phyloP scores from a whole-genome alignment of 2,113 vertebrate genomes.

The Cryptomyrus ogoouensis region DNA sequence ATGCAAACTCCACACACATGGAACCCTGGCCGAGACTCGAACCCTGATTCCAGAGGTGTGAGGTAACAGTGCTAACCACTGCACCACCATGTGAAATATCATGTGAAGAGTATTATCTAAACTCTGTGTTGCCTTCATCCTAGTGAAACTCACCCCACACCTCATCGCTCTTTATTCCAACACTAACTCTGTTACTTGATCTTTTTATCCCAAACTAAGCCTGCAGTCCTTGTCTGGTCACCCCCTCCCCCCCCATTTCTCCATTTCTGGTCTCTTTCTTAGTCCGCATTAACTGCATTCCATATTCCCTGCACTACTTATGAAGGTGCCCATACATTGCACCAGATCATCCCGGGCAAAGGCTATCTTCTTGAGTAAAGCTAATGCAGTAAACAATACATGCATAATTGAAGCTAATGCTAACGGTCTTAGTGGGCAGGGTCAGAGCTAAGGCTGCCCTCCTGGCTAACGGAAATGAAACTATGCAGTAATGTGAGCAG shows the following conservation, averaged over 20 bases:
- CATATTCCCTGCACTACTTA: not conserved
- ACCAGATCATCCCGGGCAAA: not conserved
- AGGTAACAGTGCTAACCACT: too few relatives aligned
- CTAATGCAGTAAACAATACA: not conserved
- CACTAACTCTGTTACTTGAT: not conserved
- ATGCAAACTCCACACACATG: too few relatives aligned
- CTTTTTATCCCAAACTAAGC: not conserved
- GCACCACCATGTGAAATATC: not conserved
- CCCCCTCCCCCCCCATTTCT: not conserved
- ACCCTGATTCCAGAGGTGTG: not conserved
- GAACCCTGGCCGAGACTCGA: too few relatives aligned
- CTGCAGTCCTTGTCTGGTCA: not conserved
- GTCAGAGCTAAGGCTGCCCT: not conserved
- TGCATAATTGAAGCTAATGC: not conserved
- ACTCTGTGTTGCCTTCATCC: not conserved
- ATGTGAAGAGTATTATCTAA: not conserved
- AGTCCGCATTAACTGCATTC: not conserved
- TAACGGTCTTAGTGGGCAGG: not conserved
- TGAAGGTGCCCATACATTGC: not conserved
- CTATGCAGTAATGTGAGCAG: not conserved
- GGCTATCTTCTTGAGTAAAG: not conserved
- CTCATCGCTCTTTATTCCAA: not conserved
- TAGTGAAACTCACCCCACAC: not conserved
- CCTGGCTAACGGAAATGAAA: not conserved
- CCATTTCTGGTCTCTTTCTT: not conserved